Evolutionary conservation across 2,888 invertebrate species (phyloP).

Genomic region (Leptura quadrifasciata): DNA sequence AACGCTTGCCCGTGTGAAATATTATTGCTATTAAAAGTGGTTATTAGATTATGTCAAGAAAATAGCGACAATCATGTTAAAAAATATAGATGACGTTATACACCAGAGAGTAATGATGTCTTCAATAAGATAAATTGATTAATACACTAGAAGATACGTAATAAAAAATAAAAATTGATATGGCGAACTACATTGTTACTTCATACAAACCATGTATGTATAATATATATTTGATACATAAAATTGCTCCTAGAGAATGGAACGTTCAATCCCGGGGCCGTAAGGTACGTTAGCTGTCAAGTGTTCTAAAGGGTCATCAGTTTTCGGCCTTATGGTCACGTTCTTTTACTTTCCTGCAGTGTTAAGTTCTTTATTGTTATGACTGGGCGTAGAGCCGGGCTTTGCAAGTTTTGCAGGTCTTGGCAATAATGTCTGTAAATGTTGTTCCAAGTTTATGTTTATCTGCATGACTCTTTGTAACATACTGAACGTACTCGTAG

Average conservation of each 20-base stretch:
- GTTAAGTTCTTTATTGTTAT: slow-evolving; percentile 54
- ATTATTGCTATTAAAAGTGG: no score
- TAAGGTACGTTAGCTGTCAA: slow-evolving; percentile 5
- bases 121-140: no score
- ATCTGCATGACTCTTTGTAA: slow-evolving; percentile 44
- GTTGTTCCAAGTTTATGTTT: slow-evolving; percentile 50
- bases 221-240: no score
- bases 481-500: slow-evolving; percentile 27
- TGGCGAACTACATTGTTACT: no score
- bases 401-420: slow-evolving; percentile 37
- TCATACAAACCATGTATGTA: no score
- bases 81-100: no score
- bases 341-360: slow-evolving; percentile 10
- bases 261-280: not conserved
- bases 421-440: slow-evolving; percentile 40
- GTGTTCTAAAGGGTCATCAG: slow-evolving; percentile 15
- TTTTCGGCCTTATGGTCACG: slow-evolving; percentile 25
- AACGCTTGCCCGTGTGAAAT: no score
- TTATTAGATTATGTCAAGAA: no score
- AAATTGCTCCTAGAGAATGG: not conserved
- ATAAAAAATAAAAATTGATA: no score
- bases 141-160: no score
- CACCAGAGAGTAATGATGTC: no score
- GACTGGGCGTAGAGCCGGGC: slow-evolving; percentile 50
- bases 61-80: no score